These are phyloP conservation scores for Muscidifurax raptorellus DNA, from an alignment of 1,140 invertebrate species.

Conservation along the genomic window DNA sequence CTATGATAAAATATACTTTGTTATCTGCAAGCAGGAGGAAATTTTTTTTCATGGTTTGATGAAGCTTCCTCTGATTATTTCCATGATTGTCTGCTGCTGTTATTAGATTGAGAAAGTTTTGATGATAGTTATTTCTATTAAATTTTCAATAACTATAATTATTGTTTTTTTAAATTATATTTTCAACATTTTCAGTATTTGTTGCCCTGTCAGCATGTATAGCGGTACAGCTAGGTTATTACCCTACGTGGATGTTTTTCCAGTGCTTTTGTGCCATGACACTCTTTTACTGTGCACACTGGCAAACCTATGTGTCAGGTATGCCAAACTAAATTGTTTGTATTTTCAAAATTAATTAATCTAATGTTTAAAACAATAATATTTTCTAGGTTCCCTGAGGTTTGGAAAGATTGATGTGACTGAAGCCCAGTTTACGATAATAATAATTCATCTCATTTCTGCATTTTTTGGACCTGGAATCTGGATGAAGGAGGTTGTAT, in stretches of 20 bases:
- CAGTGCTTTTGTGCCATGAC: conserved; percentile 95
- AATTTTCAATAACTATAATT: background rate
- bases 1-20: too few species aligned
- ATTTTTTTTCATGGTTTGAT: background rate
- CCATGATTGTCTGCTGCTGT: background rate
- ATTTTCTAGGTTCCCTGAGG: conserved; percentile 82
- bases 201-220: conserved; percentile 95
- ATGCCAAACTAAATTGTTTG: conserved; percentile 55
- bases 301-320: conserved; percentile 99
- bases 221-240: conserved; percentile 92
- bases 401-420: conserved; percentile 99
- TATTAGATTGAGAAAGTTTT: background rate
- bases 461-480: conserved; percentile 89
- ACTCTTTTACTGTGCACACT: conserved; percentile 98
- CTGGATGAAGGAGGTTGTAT: conserved; percentile 88
- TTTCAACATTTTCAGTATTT: conserved; percentile 83
- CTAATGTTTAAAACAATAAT: background rate
- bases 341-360: background rate
- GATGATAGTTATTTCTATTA: background rate
- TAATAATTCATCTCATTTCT: conserved; percentile 91
- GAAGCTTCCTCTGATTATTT: background rate
- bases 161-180: background rate
- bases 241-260: conserved; percentile 96
- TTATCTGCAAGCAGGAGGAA: too few species aligned
- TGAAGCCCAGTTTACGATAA: conserved; percentile 97